phyloP scores from a whole-genome alignment of 2,797 vertebrate species.

The Vireo griseus region DNA sequence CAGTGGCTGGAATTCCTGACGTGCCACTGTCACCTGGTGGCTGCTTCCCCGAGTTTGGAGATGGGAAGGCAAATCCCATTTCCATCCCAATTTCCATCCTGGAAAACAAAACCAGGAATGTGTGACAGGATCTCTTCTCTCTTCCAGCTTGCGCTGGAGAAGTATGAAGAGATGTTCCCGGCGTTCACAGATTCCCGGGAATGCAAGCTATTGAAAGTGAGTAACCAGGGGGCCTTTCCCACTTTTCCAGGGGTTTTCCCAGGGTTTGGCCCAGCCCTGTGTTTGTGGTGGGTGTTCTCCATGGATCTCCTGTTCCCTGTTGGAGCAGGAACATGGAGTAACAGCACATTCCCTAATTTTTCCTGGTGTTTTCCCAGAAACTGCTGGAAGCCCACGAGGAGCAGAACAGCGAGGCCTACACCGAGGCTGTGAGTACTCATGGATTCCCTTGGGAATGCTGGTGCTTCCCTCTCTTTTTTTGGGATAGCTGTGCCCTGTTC shows the following conservation, averaged over 20 bases:
- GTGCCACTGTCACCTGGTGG: accelerated
- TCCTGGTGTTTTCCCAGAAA: constrained; percentile 79
- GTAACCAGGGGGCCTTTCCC: background rate
- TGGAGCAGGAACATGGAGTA: accelerated
- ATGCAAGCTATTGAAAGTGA: constrained; percentile 96
- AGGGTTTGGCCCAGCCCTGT: background rate
- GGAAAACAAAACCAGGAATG: background rate
- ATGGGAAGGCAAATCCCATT: background rate
- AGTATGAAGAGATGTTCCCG: constrained; percentile 99
- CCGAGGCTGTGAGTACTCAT: constrained; percentile 88
- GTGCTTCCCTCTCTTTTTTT: background rate
- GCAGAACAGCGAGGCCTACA: constrained; percentile 95
- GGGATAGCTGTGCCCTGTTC: background rate
- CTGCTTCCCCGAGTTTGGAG: background rate
- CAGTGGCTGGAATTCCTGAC: background rate
- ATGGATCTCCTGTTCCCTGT: background rate
- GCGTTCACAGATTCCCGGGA: constrained; percentile 97
- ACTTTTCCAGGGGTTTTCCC: accelerated
- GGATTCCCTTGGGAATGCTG: background rate
- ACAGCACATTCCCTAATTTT: background rate
- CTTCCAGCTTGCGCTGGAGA: constrained; percentile 91
- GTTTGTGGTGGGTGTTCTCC: background rate
- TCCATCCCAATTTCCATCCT: no score
- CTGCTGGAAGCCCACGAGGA: constrained; percentile 97
- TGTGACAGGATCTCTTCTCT: background rate